A percentile compares a stretch with the other conserved stretches of the same genome.
These are phyloP conservation scores for Astreopora myriophthalma DNA, from an alignment of 64 coral and sea anemone species.

Conservation along the genomic window DNA sequence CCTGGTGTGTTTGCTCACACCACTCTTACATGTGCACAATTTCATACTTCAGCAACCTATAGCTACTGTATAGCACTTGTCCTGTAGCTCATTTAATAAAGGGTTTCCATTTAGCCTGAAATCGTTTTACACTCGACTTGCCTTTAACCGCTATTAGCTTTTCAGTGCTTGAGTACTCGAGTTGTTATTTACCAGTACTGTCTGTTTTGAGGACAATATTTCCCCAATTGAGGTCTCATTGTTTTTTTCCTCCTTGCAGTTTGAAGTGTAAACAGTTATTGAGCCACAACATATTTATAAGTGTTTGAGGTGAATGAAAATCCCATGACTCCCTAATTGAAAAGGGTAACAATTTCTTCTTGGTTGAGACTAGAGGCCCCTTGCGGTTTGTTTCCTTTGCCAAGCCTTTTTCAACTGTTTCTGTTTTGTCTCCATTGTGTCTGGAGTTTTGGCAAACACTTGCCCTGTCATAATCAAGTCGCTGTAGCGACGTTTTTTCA, in stretches of 20 bases:
- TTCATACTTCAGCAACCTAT: no score
- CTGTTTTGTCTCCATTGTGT: slow-evolving; percentile 27
- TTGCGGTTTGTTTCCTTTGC: slow-evolving; percentile 16
- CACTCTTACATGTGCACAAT: no score
- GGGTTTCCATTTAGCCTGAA: no score
- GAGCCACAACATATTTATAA: slow-evolving; percentile 18
- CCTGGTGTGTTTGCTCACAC: no score
- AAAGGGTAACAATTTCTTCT: neutral
- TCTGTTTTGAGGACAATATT: neutral
- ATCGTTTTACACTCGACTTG: no score
- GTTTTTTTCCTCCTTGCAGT: neutral
- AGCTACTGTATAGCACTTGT: no score
- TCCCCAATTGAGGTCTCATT: neutral
- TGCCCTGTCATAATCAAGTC: slow-evolving; percentile 12
- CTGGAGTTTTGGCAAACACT: neutral
- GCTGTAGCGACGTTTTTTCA: neutral
- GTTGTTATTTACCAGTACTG: neutral
- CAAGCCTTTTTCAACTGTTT: slow-evolving; percentile 35
- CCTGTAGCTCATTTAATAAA: no score
- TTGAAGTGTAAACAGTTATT: neutral
- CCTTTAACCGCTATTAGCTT: no score
- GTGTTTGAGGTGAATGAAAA: slow-evolving; percentile 20
- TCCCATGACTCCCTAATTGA: neutral
- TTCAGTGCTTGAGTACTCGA: slow-evolving; percentile 17
- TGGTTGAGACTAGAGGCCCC: slow-evolving; percentile 7